Conservation (phyloP, 2,888 invertebrate species). For the Nyleta sp. region DNA sequence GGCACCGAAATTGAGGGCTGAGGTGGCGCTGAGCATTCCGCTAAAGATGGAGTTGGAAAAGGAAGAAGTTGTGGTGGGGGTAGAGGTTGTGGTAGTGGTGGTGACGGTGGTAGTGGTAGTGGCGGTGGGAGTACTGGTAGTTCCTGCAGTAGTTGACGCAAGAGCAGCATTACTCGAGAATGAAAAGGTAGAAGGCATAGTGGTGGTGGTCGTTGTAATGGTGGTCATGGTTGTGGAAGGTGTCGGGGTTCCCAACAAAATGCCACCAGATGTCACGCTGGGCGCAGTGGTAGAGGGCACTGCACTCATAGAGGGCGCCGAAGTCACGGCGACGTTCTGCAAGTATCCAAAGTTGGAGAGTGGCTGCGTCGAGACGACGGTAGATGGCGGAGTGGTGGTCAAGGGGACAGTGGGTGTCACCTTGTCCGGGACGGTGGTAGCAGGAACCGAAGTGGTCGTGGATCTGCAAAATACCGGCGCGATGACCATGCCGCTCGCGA, state of each 20-base stretch:
- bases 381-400: background rate
- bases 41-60: constrained; percentile 9
- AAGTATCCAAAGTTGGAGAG: constrained; percentile 3
- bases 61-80: background rate
- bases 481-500: constrained; percentile 60
- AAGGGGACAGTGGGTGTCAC: constrained; percentile 3
- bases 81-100: background rate
- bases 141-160: background rate
- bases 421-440: constrained; percentile 16
- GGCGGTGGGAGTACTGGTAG: background rate
- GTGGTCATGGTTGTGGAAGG: background rate
- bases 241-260: background rate
- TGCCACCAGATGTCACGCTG: background rate
- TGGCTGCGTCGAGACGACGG: background rate
- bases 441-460: constrained; percentile 24
- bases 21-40: constrained; percentile 15
- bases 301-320: background rate
- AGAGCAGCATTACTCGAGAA: constrained; percentile 1
- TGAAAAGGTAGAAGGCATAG: constrained; percentile 35
- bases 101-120: constrained; percentile 2
- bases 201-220: background rate
- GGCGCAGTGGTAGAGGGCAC: constrained; percentile 3
- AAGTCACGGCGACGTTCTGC: background rate
- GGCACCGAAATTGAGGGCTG: background rate
- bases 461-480: constrained; percentile 56